Percentiles rank a stretch among this genome's conserved stretches.
Conservation (phyloP, 2,888 invertebrate genomes). For the Phalera bucephala region DNA sequence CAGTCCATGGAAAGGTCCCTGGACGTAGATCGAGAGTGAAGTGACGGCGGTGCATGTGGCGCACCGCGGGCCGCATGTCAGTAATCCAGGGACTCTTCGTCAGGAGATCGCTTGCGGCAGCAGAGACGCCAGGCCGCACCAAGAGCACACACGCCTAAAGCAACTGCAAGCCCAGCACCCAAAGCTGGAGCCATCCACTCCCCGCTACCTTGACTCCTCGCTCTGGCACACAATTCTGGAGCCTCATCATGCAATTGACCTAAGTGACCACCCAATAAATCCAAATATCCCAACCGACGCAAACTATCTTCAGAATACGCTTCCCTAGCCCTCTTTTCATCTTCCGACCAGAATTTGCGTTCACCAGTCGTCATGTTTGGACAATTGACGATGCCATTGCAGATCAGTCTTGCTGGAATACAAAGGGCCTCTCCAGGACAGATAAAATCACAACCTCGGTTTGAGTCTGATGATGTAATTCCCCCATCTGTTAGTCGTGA, state of each 20-base stretch:
- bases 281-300: slow-evolving; percentile 81
- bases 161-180: slow-evolving; percentile 83
- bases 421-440: slow-evolving; percentile 94
- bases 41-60: slow-evolving; percentile 70
- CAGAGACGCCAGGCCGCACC: slow-evolving; percentile 84
- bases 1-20: slow-evolving; percentile 74
- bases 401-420: slow-evolving; percentile 91
- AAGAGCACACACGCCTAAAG: slow-evolving; percentile 81
- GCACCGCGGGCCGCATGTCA: slow-evolving; percentile 83
- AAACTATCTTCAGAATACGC: slow-evolving; percentile 84
- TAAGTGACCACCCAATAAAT: slow-evolving; percentile 65
- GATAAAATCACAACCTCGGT: slow-evolving; percentile 90
- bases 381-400: slow-evolving; percentile 94
- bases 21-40: slow-evolving; percentile 69
- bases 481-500: slow-evolving; percentile 87
- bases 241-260: slow-evolving; percentile 89
- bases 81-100: slow-evolving; percentile 85
- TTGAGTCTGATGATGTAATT: slow-evolving; percentile 53
- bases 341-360: slow-evolving; percentile 72
- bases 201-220: slow-evolving; percentile 67
- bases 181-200: slow-evolving; percentile 85
- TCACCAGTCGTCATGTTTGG: slow-evolving; percentile 86
- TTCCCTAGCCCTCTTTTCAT: slow-evolving; percentile 78
- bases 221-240: slow-evolving; percentile 86
- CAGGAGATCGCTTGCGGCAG: slow-evolving; percentile 82